A percentile compares a stretch with the other conserved stretches of the same genome.
Evolutionary conservation across 2,888 invertebrate genomes (phyloP).

Genomic region (Reticulitermes lucifugus): DNA sequence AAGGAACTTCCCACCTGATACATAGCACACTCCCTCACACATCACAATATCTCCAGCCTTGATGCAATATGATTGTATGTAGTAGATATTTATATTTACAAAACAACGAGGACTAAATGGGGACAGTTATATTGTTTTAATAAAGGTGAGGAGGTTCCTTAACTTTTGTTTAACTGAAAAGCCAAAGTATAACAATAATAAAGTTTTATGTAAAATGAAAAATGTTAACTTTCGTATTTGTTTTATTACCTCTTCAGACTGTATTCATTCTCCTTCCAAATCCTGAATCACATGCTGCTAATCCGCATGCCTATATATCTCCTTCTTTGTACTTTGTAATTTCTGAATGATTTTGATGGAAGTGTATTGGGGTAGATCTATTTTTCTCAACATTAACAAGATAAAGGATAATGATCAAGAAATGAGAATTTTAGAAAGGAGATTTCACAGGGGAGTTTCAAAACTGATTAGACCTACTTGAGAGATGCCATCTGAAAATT

Average conservation of each 20-base stretch:
- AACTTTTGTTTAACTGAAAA: constrained; percentile 39
- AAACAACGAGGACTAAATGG: constrained; percentile 20
- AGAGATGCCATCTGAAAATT: too few relatives aligned
- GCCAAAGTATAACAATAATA: constrained; percentile 43
- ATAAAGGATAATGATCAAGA: too few relatives aligned
- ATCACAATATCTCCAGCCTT: constrained; percentile 8
- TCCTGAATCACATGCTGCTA: too few relatives aligned
- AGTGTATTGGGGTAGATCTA: too few relatives aligned
- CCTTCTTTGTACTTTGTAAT: too few relatives aligned
- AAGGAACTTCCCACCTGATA: constrained; percentile 14
- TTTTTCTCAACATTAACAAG: too few relatives aligned
- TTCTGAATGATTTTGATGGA: too few relatives aligned
- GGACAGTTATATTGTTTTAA: constrained; percentile 32
- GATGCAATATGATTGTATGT: constrained; percentile 19
- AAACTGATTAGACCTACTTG: too few relatives aligned
- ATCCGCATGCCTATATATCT: too few relatives aligned
- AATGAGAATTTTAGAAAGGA: too few relatives aligned
- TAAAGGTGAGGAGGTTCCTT: constrained; percentile 23
- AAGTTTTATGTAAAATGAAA: constrained; percentile 30
- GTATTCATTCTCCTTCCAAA: too few relatives aligned
- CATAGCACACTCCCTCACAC: constrained; percentile 21
- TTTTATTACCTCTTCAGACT: not conserved
- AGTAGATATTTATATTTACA: constrained; percentile 31
- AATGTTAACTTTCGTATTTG: not conserved
- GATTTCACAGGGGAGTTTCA: too few relatives aligned